A percentile compares a stretch with the other conserved stretches of the same genome.
Conservation (phyloP, 35 echinoderm and acorn worm species). For the Strongylocentrotus purpuratus region DNA sequence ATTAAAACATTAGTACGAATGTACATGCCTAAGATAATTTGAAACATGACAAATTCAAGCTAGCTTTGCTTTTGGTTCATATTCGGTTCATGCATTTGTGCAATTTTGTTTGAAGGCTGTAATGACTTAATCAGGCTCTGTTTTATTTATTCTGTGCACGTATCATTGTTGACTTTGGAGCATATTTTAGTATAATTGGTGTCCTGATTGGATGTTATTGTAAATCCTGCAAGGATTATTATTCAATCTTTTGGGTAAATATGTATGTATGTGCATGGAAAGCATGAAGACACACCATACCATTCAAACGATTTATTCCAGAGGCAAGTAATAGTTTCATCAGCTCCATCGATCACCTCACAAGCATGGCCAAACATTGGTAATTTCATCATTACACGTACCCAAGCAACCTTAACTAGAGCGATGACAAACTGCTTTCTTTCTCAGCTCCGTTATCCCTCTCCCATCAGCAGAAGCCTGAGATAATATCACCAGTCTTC, state of each 20-base stretch:
- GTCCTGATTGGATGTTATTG: too few relatives aligned
- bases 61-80: not conserved
- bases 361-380: not conserved
- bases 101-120: not conserved
- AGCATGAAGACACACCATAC: not conserved
- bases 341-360: not conserved
- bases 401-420: not conserved
- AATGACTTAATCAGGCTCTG: not conserved
- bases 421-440: not conserved
- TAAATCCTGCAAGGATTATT: too few relatives aligned
- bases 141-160: not conserved
- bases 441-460: not conserved
- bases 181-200: too few relatives aligned
- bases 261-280: too few relatives aligned
- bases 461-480: not conserved
- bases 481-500: constrained; percentile 2
- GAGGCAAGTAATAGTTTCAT: not conserved
- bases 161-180: not conserved
- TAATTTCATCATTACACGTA: not conserved
- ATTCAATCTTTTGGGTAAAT: not conserved
- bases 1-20: not conserved
- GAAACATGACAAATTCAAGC: too few relatives aligned
- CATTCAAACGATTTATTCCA: not conserved
- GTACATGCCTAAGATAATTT: not conserved
- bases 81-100: too few relatives aligned